phyloP scores from a whole-genome alignment of 2,888 invertebrate genomes.

The Ctena decussata region DNA sequence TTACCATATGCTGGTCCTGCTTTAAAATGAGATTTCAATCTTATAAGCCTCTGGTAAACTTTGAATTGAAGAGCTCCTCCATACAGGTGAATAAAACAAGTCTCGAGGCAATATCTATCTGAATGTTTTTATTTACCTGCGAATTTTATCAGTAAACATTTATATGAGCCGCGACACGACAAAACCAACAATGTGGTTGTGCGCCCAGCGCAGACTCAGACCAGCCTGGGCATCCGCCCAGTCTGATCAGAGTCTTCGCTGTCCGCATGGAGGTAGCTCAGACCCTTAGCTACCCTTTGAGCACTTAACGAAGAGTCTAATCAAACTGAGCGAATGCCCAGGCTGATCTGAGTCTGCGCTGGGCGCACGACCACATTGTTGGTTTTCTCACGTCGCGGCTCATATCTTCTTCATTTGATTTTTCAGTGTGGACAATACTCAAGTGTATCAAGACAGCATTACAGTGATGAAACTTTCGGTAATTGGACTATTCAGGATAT shows the following conservation, averaged over 20 bases:
- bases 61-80: neutral
- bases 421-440: slow-evolving; percentile 4
- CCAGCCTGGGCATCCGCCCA: too few species aligned
- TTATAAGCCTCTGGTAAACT: slow-evolving; percentile 17
- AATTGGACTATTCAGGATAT: neutral
- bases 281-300: too few species aligned
- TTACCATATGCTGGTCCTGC: neutral
- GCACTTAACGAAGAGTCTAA: too few species aligned
- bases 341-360: too few species aligned
- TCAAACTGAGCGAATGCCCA: too few species aligned
- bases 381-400: too few species aligned
- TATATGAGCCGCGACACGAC: too few species aligned
- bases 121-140: slow-evolving; percentile 15
- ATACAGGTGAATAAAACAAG: slow-evolving; percentile 17
- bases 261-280: too few species aligned
- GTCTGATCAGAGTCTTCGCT: too few species aligned
- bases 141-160: slow-evolving; percentile 41
- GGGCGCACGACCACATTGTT: too few species aligned
- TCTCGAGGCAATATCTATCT: slow-evolving; percentile 3
- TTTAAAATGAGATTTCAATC: slow-evolving; percentile 10
- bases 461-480: neutral
- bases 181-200: too few species aligned
- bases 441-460: neutral
- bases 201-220: too few species aligned
- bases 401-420: slow-evolving; percentile 40